Evolutionary conservation across 2,797 vertebrate genomes (phyloP).

Genomic region (Arremon aurantiirostris): DNA sequence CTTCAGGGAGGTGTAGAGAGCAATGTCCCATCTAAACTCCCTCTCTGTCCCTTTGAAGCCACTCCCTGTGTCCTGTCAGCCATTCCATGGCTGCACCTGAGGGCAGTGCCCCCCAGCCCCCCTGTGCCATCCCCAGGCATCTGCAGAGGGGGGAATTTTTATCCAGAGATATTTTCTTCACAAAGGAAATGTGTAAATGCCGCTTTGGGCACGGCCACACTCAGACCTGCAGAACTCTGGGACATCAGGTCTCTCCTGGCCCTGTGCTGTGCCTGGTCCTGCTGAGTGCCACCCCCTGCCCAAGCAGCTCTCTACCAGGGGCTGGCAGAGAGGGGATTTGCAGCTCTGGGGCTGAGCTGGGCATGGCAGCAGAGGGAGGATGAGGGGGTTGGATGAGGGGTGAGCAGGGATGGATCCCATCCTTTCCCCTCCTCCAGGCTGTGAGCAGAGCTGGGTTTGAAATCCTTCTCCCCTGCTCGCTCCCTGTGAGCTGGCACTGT

Average conservation of each 20-base stretch:
- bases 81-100: fast-evolving
- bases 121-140: not conserved
- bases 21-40: not conserved
- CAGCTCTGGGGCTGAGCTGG: not conserved
- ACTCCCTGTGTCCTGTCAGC: not conserved
- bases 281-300: not conserved
- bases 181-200: not conserved
- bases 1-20: too few relatives aligned
- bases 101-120: not conserved
- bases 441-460: conserved; percentile 6
- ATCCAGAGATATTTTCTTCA: not conserved
- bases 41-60: not conserved
- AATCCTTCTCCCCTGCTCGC: not conserved
- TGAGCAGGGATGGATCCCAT: not conserved
- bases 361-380: not conserved
- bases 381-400: not conserved
- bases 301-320: not conserved
- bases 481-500: not conserved
- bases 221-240: not conserved
- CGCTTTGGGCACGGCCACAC: not conserved
- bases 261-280: not conserved
- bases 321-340: not conserved
- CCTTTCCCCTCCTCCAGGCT: not conserved
- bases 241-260: not conserved
- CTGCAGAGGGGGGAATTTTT: not conserved